phyloP scores from a whole-genome alignment of 1,140 invertebrate genomes.

The Calosoma granatense region DNA sequence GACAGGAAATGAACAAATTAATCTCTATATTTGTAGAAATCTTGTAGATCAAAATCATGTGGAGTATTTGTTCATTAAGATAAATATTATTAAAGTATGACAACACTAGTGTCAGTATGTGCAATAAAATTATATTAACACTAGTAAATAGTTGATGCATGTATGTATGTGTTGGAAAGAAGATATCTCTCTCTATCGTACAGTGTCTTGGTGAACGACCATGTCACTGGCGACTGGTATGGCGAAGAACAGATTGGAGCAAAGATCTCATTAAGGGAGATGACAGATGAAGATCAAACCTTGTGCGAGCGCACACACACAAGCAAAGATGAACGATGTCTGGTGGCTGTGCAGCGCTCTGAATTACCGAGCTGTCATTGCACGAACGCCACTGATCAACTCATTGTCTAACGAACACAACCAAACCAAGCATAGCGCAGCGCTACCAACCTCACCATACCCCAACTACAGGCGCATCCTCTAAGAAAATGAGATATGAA shows the following conservation, averaged over 20 bases:
- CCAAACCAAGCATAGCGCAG: background rate
- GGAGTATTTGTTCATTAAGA: too few species aligned
- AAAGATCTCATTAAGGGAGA: slow-evolving; percentile 3
- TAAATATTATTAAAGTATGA: too few species aligned
- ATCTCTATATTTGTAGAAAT: too few species aligned
- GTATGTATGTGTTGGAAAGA: too few species aligned
- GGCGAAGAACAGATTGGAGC: background rate
- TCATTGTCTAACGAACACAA: background rate
- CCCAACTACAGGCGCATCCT: background rate
- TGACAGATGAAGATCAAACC: slow-evolving; percentile 8
- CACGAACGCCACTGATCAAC: background rate
- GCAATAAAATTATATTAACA: background rate
- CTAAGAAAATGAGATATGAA: slow-evolving; percentile 5
- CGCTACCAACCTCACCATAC: background rate
- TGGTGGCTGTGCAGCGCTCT: background rate
- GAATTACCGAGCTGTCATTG: slow-evolving; percentile 8
- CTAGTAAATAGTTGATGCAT: too few species aligned
- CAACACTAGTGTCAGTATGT: too few species aligned
- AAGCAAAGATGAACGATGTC: background rate
- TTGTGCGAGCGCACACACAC: background rate
- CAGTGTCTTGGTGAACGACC: too few species aligned
- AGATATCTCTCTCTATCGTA: too few species aligned
- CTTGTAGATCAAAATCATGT: too few species aligned
- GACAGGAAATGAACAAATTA: too few species aligned
- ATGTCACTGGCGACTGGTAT: too few species aligned